These are phyloP conservation scores for Pipra filicauda DNA, from an alignment of 2,113 vertebrate species.

Conservation along the genomic window DNA sequence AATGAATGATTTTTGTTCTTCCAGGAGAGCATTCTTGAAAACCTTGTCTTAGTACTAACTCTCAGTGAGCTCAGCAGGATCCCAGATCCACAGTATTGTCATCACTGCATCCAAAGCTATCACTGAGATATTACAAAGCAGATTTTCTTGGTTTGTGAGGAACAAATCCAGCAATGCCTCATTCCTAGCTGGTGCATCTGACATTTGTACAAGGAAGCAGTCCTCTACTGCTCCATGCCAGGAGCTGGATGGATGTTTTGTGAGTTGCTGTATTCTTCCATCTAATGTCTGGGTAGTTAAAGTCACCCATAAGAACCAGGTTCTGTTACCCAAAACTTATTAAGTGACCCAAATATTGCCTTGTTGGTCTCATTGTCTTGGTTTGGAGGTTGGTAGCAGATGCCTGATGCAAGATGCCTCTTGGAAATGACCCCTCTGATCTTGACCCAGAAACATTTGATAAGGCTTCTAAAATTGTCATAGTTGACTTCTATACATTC, in stretches of 20 bases:
- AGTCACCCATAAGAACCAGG: neutral
- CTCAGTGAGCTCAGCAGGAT: neutral
- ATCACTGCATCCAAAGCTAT: neutral
- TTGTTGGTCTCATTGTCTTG: accelerated
- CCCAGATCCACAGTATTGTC: neutral
- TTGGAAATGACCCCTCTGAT: neutral
- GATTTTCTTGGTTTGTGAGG: neutral
- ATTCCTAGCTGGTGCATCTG: neutral
- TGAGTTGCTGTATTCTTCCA: neutral
- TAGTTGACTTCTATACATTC: neutral
- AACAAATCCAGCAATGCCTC: neutral
- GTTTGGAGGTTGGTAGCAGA: neutral
- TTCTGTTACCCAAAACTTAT: neutral
- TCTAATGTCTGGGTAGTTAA: neutral
- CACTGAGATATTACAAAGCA: neutral
- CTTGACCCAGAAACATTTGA: neutral
- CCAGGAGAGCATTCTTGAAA: neutral
- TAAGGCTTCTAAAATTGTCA: neutral
- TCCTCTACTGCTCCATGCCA: neutral
- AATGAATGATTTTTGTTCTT: neutral
- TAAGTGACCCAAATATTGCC: neutral
- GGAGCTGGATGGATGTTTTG: neutral
- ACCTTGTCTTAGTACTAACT: neutral
- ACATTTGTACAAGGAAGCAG: neutral
- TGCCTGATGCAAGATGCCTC: neutral